phyloP scores from a whole-genome alignment of 2,113 vertebrate genomes.

The Anhinga rufa region DNA sequence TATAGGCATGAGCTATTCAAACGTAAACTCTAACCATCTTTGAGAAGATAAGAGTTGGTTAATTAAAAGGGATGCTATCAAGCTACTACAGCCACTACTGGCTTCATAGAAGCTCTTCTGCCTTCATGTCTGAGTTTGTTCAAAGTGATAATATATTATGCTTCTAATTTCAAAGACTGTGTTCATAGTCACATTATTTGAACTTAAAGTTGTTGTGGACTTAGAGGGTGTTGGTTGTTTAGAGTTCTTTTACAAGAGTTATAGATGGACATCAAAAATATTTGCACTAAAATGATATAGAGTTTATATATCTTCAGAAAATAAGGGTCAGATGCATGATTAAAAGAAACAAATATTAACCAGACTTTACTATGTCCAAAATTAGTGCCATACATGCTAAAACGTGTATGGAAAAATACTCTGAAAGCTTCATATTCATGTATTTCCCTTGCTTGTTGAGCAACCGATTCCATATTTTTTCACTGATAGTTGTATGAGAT shows the following conservation, averaged over 20 bases:
- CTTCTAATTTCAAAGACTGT: not conserved
- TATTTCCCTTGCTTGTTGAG: not conserved
- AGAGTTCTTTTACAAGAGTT: not conserved
- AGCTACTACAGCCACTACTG: not conserved
- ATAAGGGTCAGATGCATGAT: not conserved
- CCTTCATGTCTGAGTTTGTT: not conserved
- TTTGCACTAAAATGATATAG: not conserved
- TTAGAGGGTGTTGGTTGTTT: not conserved
- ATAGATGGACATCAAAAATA: not conserved
- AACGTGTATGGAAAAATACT: not conserved
- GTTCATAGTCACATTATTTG: not conserved
- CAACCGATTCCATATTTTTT: not conserved
- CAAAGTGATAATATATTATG: not conserved
- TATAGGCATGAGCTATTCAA: not conserved
- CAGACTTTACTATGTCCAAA: not conserved
- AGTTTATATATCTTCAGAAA: not conserved
- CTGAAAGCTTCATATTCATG: not conserved
- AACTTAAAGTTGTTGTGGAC: not conserved
- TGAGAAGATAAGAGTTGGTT: not conserved
- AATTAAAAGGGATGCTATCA: not conserved
- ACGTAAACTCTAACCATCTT: not conserved
- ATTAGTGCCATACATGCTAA: not conserved
- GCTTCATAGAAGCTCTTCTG: not conserved
- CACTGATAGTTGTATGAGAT: not conserved
- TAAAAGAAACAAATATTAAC: not conserved